Evolutionary conservation across 1,140 invertebrate genomes (phyloP).

Genomic region (Halesus radiatus): DNA sequence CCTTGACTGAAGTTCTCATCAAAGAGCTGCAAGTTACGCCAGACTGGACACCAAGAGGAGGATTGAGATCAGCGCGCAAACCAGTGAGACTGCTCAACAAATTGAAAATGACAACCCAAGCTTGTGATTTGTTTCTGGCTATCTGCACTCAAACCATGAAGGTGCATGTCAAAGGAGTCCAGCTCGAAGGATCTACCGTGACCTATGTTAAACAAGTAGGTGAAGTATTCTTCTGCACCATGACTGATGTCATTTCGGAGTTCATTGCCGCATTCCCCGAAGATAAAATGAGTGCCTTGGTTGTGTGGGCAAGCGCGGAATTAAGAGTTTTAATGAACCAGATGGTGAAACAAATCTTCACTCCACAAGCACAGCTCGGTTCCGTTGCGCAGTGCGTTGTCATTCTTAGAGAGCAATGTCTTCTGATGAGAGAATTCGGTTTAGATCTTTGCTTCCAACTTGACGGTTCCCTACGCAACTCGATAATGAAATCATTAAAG

Average conservation of each 20-base stretch:
- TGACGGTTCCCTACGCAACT: slow-evolving; percentile 81
- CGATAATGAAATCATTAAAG: slow-evolving; percentile 68
- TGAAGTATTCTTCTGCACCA: slow-evolving; percentile 89
- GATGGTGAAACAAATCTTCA: slow-evolving; percentile 92
- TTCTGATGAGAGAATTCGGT: slow-evolving; percentile 72
- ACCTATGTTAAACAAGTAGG: slow-evolving; percentile 89
- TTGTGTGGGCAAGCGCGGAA: slow-evolving; percentile 93
- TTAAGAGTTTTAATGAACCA: slow-evolving; percentile 85
- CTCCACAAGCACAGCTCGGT: slow-evolving; percentile 87
- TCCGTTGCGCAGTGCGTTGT: slow-evolving; percentile 90
- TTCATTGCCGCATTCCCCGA: slow-evolving; percentile 87
- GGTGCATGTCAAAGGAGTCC: slow-evolving; percentile 86
- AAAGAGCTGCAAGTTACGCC: slow-evolving; percentile 90
- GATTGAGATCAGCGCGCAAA: slow-evolving; percentile 86
- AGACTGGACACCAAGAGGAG: slow-evolving; percentile 93
- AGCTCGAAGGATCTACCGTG: slow-evolving; percentile 88
- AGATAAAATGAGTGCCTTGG: slow-evolving; percentile 84
- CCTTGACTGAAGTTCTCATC: slow-evolving; percentile 87
- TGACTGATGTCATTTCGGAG: slow-evolving; percentile 89
- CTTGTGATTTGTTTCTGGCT: slow-evolving; percentile 89
- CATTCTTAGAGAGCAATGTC: slow-evolving; percentile 81
- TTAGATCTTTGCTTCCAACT: slow-evolving; percentile 84
- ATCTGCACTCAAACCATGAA: slow-evolving; percentile 88
- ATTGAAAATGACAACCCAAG: slow-evolving; percentile 83
- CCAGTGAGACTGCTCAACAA: slow-evolving; percentile 90